Percentiles rank a stretch among this genome's conserved stretches.
phyloP scores from a whole-genome alignment of 2,797 vertebrate genomes.

The Eulemur mongoz region DNA sequence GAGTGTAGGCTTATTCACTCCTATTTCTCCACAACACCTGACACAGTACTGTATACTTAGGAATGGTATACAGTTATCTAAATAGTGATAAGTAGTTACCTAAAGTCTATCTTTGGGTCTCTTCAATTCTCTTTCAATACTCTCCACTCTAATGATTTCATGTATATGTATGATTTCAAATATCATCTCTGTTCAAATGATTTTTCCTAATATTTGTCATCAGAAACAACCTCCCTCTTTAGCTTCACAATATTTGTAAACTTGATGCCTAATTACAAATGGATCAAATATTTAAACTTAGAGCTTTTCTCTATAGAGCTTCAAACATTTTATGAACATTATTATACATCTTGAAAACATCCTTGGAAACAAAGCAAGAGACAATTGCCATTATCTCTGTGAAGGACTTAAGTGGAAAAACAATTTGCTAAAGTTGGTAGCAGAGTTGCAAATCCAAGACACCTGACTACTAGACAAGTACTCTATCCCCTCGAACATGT shows the following conservation, averaged over 20 bases:
- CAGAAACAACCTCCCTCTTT: background rate
- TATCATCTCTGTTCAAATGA: background rate
- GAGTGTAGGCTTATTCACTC: background rate
- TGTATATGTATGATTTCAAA: background rate
- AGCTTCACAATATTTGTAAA: background rate
- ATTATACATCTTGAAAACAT: background rate
- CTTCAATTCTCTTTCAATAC: conserved; percentile 11
- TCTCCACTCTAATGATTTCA: background rate
- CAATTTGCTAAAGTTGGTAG: background rate
- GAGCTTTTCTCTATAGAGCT: background rate
- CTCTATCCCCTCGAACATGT: background rate
- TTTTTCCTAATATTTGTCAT: background rate
- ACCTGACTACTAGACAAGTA: background rate
- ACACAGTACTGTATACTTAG: background rate
- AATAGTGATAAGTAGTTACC: background rate
- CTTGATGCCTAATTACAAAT: background rate
- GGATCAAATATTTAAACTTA: conserved; percentile 6
- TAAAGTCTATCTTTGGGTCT: background rate
- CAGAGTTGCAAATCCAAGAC: background rate
- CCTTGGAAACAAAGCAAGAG: background rate
- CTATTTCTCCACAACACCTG: background rate
- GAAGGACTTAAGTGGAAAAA: conserved; percentile 9
- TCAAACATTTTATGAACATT: background rate
- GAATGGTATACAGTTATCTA: background rate
- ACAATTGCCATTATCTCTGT: background rate